A percentile compares a stretch with the other conserved stretches of the same genome.
Evolutionary conservation across 2,888 invertebrate genomes (phyloP).

Genomic region (Rhingia campestris): DNA sequence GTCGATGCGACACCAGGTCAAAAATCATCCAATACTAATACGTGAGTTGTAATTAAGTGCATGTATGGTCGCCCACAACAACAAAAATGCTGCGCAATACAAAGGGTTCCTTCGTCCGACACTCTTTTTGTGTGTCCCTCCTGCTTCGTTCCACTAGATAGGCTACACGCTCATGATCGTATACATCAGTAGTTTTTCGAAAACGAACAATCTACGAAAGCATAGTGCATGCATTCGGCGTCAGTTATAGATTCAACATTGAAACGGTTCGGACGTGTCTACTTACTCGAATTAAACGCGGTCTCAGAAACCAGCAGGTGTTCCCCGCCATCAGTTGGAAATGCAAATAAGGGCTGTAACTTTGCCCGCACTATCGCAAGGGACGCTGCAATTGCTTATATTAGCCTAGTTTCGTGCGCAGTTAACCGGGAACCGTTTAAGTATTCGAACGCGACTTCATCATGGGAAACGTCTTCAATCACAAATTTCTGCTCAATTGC

Average conservation of each 20-base stretch:
- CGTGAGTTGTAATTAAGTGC: slow-evolving; percentile 31
- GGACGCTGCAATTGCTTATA: slow-evolving; percentile 44
- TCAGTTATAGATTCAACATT: slow-evolving; percentile 58
- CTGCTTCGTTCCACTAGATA: slow-evolving; percentile 67
- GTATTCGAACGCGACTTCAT: slow-evolving; percentile 46
- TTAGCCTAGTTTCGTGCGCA: slow-evolving; percentile 49
- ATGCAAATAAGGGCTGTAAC: slow-evolving; percentile 63
- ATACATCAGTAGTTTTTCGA: slow-evolving; percentile 6
- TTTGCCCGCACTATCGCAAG: slow-evolving; percentile 30
- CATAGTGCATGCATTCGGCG: slow-evolving; percentile 31
- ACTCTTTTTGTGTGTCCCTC: slow-evolving; percentile 28
- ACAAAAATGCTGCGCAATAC: slow-evolving; percentile 16
- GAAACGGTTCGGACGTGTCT: slow-evolving; percentile 51
- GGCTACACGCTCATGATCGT: slow-evolving; percentile 38
- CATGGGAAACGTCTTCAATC: slow-evolving; percentile 83
- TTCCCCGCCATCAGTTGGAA: slow-evolving; percentile 40
- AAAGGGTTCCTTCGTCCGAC: slow-evolving; percentile 51
- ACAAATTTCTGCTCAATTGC: slow-evolving; percentile 87
- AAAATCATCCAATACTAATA: slow-evolving; percentile 13
- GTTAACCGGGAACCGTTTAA: slow-evolving; percentile 15
- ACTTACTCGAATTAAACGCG: slow-evolving; percentile 6
- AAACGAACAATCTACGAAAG: slow-evolving; percentile 21
- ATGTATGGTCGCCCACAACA: slow-evolving; percentile 35
- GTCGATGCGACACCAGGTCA: slow-evolving; percentile 54
- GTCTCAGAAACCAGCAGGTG: slow-evolving; percentile 37